Evolutionary conservation across 2,888 invertebrate species (phyloP).

Genomic region (Thyatira batis): DNA sequence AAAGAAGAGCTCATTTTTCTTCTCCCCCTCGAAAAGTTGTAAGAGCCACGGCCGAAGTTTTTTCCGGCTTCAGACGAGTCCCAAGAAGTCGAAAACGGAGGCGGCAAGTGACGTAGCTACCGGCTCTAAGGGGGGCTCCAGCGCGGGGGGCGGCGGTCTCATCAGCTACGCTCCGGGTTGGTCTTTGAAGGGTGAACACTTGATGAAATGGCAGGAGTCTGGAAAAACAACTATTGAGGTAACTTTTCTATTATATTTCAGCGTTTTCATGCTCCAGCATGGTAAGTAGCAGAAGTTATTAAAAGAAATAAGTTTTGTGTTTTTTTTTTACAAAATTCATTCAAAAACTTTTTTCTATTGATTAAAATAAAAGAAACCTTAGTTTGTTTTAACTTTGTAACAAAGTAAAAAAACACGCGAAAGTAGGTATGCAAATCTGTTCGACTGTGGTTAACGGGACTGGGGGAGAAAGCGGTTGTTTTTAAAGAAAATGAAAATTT

Average conservation of each 20-base stretch:
- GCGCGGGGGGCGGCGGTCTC: conserved; percentile 64
- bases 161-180: conserved; percentile 84
- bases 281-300: too few relatives aligned
- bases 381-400: conserved; percentile 25
- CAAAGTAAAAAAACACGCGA: conserved; percentile 36
- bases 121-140: conserved; percentile 37
- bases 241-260: conserved; percentile 19
- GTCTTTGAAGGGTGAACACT: conserved; percentile 83
- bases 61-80: conserved; percentile 79
- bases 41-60: conserved; percentile 76
- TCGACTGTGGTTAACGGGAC: conserved; percentile 47
- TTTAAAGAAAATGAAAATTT: conserved; percentile 75
- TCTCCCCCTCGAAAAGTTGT: conserved; percentile 78
- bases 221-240: conserved; percentile 84
- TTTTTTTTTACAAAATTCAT: background rate
- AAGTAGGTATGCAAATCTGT: conserved; percentile 67
- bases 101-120: conserved; percentile 42
- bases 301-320: background rate
- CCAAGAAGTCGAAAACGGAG: conserved; percentile 75
- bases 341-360: background rate
- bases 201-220: conserved; percentile 84
- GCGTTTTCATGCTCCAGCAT: too few relatives aligned
- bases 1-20: conserved; percentile 79
- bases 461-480: conserved; percentile 48
- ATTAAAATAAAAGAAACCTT: background rate